Base-by-base conservation (phyloP, 92 coral and sea anemone species). In the Phymanthus crucifer region DNA sequence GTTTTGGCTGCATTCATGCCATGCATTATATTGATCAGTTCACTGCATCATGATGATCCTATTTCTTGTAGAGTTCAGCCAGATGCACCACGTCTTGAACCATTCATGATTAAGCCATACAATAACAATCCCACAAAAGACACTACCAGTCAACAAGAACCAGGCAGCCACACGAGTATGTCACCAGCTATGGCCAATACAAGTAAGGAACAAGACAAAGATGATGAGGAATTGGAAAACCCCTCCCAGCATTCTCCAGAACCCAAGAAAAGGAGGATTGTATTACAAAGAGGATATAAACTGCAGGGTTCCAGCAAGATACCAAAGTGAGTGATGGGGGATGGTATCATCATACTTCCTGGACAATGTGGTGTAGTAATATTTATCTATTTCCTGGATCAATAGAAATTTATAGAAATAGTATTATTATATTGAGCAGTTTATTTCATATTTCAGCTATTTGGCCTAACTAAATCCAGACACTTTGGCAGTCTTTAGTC, bases 11-110 rank as follows among this genome's bases (percentile, higher is more conserved):
- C n/a, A n/a, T n/a, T n/a, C n/a, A n/a, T n/a, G n/a, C n/a, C n/a
- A n/a, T n/a, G n/a, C n/a, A n/a, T 45, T 45, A 45, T 2, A 43
- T 45, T 45, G 50, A 45, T 9, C 16, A 1, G 10, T 9, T 6
- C 1, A 21, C 27, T 21, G 64, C 27, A 54, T 54, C 6, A 18
- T 21, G 64, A 54, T 21, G n/a, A 21, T 54, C 27, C 4, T 50
- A 21, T 21, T 50, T 17, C 14, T 45, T 64, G 66, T 46, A 92
- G 97, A 82, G 97, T 92, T n/a, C 78, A 73, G 1, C 97, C 94
- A 16, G 94, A 92, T 90, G 97, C 97, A 0, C 97, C 97, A 75
- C 85, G 97, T 58, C 97, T 92, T 35, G 86, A 90, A 21, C 94
- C 94, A 54, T 35, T 76, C 46, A 32, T 50, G 33, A 73, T 83